Evolutionary conservation across 2,113 vertebrate species (phyloP).

Genomic region (Bos indicus): DNA sequence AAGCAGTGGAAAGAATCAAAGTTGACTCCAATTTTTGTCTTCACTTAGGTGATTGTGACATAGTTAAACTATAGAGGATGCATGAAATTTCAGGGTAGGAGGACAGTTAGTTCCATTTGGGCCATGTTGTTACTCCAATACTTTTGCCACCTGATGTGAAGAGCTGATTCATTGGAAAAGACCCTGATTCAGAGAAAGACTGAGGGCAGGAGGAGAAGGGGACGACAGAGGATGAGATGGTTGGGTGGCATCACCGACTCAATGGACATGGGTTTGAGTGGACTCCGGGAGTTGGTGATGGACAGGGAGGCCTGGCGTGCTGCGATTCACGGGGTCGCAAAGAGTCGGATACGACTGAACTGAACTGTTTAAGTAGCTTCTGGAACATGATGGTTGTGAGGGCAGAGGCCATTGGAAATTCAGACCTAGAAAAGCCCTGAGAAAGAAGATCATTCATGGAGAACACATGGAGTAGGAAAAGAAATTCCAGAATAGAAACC

Average conservation of each 20-base stretch:
- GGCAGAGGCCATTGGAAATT: not conserved
- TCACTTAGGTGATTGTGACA: not conserved
- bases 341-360: not conserved
- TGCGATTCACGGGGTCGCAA: accelerated
- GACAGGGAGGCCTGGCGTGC: not conserved
- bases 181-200: not conserved
- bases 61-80: not conserved
- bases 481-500: not conserved
- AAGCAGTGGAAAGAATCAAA: not conserved
- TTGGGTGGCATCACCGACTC: not conserved
- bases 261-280: not conserved
- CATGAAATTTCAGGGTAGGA: not conserved
- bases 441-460: not conserved
- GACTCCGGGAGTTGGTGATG: not conserved
- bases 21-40: not conserved
- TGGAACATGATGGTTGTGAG: not conserved
- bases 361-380: not conserved
- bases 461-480: not conserved
- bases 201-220: not conserved
- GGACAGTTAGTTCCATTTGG: not conserved
- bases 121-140: not conserved
- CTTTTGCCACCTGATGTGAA: not conserved
- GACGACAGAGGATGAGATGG: not conserved
- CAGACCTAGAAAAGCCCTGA: not conserved
- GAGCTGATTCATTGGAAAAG: not conserved